Conservation (phyloP, 2,797 vertebrate species). For the Sebastes steindachneri region DNA sequence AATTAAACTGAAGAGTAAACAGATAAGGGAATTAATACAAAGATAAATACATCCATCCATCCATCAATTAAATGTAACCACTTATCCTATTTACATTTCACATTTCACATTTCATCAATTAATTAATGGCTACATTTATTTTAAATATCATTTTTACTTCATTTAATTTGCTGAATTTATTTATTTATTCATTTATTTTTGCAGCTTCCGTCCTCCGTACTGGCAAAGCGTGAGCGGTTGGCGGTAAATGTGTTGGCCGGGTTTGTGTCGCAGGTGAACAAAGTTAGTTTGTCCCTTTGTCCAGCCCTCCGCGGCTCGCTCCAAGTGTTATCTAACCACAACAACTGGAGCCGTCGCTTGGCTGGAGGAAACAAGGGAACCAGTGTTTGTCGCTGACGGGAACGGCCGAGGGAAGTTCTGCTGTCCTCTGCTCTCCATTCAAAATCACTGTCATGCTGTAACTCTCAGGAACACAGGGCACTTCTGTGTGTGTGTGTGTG, state of each 20-base stretch:
- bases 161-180: too few species aligned
- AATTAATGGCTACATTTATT: too few species aligned
- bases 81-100: too few species aligned
- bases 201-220: rapidly evolving
- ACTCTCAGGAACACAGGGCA: constrained; percentile 51
- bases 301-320: constrained; percentile 24
- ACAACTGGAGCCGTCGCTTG: constrained; percentile 59
- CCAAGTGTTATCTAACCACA: constrained; percentile 66
- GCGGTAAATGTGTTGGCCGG: background rate
- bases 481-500: constrained; percentile 28
- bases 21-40: too few species aligned
- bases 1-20: too few species aligned
- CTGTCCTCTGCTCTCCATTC: constrained; percentile 50
- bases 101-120: too few species aligned
- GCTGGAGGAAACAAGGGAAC: constrained; percentile 59
- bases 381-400: constrained; percentile 59
- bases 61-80: too few species aligned
- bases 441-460: constrained; percentile 60
- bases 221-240: background rate
- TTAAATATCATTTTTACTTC: too few species aligned
- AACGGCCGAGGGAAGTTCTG: constrained; percentile 55
- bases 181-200: too few species aligned
- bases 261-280: constrained; percentile 62
- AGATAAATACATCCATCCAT: too few species aligned
- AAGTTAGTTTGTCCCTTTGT: constrained; percentile 49